Base-by-base conservation (phyloP, 2,113 vertebrate species). In the Tachuris rubrigastra region DNA sequence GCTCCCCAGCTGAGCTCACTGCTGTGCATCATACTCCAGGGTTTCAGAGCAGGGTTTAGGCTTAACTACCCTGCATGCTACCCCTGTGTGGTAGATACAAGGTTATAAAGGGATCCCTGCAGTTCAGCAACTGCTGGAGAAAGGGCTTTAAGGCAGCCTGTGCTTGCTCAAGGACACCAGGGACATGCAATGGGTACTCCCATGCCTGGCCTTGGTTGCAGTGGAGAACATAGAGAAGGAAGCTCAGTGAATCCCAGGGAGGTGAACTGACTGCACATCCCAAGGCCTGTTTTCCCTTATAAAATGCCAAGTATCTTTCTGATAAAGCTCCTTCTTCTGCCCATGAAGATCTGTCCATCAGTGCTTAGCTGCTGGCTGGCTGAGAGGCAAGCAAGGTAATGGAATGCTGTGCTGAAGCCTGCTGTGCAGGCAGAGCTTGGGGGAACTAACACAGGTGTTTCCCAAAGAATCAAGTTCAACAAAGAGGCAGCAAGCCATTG, bases 401-500 rank as follows among this genome's bases (percentile, higher is more conserved):
- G 4, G 17, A 47, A 22, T 8, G 53, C 41, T 77, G 41, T 2
- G 8, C 47, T 71, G 91, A 46, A 85, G 41, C 35, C 50, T 60
- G 47, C 33, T 52, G 19, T 20, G 59, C 59, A 31, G 50, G 55
- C 50, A 81, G 42, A 50, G 23, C 35, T 19, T 59, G 41, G 25
- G 35, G 27, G 30, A 82, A 67, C 31, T 33, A 8, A 33, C 28
- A 67, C 0, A 1, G 4, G 18, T 46, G 59, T 49, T 76, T 72
- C 49, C 53, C 35, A 65, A 76, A 79, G 44, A 69, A 68, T 3
- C 4, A 39, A 44, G 35, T 17, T 76, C 62, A 72, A 66, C 60
- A 60, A 58, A 89, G 49, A 76, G 58, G 15, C 25, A 91, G 75
- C 53, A 95, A 96, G 63, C 13, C 44, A 49, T 69, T 66, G 49